These are phyloP conservation scores for Cricetomys ansorgei DNA, from an alignment of 2,113 vertebrate species.

Conservation along the genomic window DNA sequence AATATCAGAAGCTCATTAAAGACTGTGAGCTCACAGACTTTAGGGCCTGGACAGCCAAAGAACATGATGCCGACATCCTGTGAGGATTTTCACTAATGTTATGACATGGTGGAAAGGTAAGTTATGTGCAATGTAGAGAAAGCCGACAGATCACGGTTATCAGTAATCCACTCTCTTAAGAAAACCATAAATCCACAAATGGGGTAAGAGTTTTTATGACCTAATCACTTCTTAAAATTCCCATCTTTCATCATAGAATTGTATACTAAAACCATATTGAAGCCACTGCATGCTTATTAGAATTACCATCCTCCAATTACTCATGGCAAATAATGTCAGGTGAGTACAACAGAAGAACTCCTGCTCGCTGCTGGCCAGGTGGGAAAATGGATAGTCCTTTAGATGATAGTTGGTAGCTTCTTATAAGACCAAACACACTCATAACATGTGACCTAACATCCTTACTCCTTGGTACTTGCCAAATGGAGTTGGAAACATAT, in stretches of 20 bases:
- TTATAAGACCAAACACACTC: not conserved
- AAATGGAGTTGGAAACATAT: not conserved
- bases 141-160: not conserved
- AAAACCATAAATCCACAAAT: not conserved
- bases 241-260: not conserved
- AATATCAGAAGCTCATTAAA: not conserved
- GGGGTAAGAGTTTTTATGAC: not conserved
- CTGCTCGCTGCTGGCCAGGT: not conserved
- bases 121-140: not conserved
- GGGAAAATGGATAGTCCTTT: not conserved
- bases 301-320: not conserved
- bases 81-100: not conserved
- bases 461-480: not conserved
- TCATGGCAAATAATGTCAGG: not conserved
- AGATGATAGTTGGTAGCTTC: not conserved
- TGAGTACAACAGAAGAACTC: not conserved
- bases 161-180: not conserved
- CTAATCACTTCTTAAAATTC: not conserved
- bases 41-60: not conserved
- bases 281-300: too few species aligned
- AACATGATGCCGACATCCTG: too few species aligned
- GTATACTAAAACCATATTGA: not conserved
- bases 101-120: not conserved
- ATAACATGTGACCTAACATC: not conserved
- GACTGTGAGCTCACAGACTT: too few species aligned